A percentile compares a stretch with the other conserved stretches of the same genome.
Evolutionary conservation across 2,113 vertebrate genomes (phyloP).

Genomic region (Leiothrix lutea): DNA sequence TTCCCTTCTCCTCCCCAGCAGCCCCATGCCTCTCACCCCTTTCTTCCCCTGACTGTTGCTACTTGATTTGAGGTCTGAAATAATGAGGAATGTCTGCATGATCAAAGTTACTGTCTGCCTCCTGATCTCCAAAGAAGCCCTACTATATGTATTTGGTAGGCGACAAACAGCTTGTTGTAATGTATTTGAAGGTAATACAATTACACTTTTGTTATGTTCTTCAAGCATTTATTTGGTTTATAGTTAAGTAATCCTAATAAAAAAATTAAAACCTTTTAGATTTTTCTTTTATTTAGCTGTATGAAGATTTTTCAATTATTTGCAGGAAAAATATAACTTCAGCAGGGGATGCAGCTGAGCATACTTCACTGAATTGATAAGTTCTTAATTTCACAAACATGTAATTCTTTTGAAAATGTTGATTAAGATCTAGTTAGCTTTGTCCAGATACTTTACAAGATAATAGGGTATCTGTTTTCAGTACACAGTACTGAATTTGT

Average conservation of each 20-base stretch:
- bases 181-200: conserved; percentile 36
- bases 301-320: conserved; percentile 4
- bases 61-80: conserved; percentile 65
- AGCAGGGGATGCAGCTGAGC: not conserved
- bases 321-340: not conserved
- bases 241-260: conserved; percentile 1
- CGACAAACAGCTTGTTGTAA: conserved; percentile 33
- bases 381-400: not conserved
- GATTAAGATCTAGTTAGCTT: not conserved
- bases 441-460: not conserved
- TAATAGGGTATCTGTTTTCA: not conserved
- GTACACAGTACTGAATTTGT: not conserved
- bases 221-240: conserved; percentile 30
- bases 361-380: not conserved
- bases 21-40: conserved; percentile 28
- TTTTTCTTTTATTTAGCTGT: conserved; percentile 5
- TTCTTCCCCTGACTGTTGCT: conserved; percentile 48
- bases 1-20: conserved; percentile 38
- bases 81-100: conserved; percentile 57
- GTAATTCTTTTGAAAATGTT: not conserved
- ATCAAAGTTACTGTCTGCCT: conserved; percentile 60
- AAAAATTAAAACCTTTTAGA: not conserved
- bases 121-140: conserved; percentile 37
- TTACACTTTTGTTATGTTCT: conserved; percentile 7
- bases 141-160: conserved; percentile 33